These are phyloP conservation scores for Synchiropus splendidus DNA, from an alignment of 2,113 vertebrate genomes.

Conservation along the genomic window DNA sequence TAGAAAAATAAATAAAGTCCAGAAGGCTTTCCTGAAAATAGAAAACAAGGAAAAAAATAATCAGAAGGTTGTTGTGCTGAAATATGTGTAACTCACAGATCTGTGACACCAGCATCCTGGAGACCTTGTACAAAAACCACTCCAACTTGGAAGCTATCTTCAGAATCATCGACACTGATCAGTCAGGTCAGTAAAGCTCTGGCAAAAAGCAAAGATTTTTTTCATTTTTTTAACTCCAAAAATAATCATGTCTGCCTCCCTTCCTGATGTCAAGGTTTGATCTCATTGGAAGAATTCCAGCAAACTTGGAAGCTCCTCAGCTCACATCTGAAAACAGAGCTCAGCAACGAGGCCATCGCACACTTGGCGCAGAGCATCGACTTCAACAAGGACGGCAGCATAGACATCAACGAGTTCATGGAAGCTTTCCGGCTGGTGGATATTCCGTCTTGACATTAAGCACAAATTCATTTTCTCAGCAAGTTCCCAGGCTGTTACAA, in stretches of 20 bases:
- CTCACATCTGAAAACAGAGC: constrained; percentile 74
- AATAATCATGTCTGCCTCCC: not conserved
- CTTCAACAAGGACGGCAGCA: constrained; percentile 92
- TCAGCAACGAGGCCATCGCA: constrained; percentile 72
- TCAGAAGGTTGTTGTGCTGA: too few relatives aligned
- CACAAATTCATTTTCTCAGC: too few relatives aligned
- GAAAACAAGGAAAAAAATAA: too few relatives aligned
- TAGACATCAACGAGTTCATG: constrained; percentile 94
- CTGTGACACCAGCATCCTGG: constrained; percentile 78
- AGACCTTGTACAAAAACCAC: constrained; percentile 85
- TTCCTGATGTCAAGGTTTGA: constrained; percentile 76
- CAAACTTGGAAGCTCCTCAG: constrained; percentile 89
- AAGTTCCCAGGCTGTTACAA: too few relatives aligned
- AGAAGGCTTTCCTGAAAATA: too few relatives aligned
- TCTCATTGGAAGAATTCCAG: constrained; percentile 85
- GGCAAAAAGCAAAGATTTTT: too few relatives aligned
- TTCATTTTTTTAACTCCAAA: not conserved
- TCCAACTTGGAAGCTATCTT: constrained; percentile 92
- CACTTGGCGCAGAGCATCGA: constrained; percentile 85
- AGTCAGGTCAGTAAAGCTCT: constrained; percentile 73
- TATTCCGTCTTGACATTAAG: too few relatives aligned
- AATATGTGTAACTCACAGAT: constrained; percentile 65
- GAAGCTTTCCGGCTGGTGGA: constrained; percentile 87
- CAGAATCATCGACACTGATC: constrained; percentile 85
- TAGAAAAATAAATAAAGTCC: too few relatives aligned